Percentiles rank a stretch among this genome's conserved stretches.
phyloP scores from a whole-genome alignment of 2,797 vertebrate species.

The Gymnothorax reevesii region DNA sequence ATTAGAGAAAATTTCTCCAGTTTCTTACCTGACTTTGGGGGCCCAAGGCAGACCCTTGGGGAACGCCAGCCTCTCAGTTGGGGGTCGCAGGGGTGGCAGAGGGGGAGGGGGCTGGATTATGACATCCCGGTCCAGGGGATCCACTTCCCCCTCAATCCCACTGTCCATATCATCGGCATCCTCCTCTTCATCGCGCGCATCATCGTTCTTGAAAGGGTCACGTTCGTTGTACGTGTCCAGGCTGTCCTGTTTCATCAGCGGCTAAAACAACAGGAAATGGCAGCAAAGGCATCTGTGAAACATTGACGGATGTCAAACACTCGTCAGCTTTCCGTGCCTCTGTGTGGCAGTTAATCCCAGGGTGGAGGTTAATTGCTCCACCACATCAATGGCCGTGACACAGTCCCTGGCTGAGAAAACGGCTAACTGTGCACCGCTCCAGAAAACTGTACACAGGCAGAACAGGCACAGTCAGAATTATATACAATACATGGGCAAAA shows the following conservation, averaged over 20 bases:
- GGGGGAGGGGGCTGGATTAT: constrained; percentile 74
- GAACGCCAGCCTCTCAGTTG: constrained; percentile 83
- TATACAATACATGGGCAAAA: neutral
- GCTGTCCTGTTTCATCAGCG: constrained; percentile 93
- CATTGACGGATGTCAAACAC: neutral
- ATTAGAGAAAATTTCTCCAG: too few species aligned
- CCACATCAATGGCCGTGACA: neutral
- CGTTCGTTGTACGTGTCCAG: constrained; percentile 94
- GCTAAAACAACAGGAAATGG: constrained; percentile 65
- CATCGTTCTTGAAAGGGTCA: constrained; percentile 94
- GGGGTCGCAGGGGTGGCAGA: constrained; percentile 67
- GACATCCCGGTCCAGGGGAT: constrained; percentile 84
- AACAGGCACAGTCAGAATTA: neutral
- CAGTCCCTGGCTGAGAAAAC: neutral
- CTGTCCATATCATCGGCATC: constrained; percentile 84
- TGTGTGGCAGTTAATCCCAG: neutral
- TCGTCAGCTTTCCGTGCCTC: neutral
- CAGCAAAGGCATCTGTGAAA: constrained; percentile 20
- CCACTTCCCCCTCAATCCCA: constrained; percentile 85
- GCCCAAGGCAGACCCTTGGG: constrained; percentile 98
- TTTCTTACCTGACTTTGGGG: constrained; percentile 89
- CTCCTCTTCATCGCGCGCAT: constrained; percentile 84
- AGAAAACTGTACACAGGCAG: neutral
- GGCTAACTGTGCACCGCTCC: neutral
- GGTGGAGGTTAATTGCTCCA: neutral